phyloP scores from a whole-genome alignment of 2,888 invertebrate species.

The Papilio protenor region DNA sequence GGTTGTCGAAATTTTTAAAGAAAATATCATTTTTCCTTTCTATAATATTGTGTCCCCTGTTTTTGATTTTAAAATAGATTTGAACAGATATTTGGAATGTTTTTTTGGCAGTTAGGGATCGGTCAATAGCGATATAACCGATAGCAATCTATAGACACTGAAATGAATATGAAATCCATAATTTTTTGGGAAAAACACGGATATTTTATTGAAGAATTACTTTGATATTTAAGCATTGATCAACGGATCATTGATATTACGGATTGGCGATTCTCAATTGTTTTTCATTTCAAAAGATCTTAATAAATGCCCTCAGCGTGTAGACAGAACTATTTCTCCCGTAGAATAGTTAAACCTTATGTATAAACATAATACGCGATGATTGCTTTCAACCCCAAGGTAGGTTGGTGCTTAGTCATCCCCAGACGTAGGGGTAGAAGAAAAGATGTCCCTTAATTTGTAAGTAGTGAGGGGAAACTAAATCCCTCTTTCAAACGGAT shows the following conservation, averaged over 20 bases:
- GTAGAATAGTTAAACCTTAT: conserved; percentile 4
- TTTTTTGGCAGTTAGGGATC: too few relatives aligned
- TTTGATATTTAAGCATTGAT: background rate
- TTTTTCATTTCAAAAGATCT: background rate
- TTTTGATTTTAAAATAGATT: background rate
- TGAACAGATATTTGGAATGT: background rate
- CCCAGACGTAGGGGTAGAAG: conserved; percentile 27
- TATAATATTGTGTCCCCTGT: background rate
- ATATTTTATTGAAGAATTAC: too few relatives aligned
- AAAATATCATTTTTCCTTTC: background rate
- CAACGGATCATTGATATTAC: too few relatives aligned
- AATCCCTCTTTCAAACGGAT: conserved; percentile 9
- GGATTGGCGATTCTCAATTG: background rate
- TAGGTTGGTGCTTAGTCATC: conserved; percentile 7
- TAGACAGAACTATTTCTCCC: conserved; percentile 2
- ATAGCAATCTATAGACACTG: too few relatives aligned
- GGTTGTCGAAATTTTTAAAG: background rate
- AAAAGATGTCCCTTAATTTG: conserved; percentile 30
- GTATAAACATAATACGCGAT: conserved; percentile 3
- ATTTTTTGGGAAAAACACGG: too few relatives aligned
- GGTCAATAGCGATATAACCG: too few relatives aligned
- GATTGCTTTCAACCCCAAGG: conserved; percentile 29
- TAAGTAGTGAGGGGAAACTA: conserved; percentile 4
- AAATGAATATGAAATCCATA: too few relatives aligned
- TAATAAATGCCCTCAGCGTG: background rate